These are phyloP conservation scores for Melitaea cinxia DNA, from an alignment of 1,140 invertebrate genomes.

Conservation along the genomic window DNA sequence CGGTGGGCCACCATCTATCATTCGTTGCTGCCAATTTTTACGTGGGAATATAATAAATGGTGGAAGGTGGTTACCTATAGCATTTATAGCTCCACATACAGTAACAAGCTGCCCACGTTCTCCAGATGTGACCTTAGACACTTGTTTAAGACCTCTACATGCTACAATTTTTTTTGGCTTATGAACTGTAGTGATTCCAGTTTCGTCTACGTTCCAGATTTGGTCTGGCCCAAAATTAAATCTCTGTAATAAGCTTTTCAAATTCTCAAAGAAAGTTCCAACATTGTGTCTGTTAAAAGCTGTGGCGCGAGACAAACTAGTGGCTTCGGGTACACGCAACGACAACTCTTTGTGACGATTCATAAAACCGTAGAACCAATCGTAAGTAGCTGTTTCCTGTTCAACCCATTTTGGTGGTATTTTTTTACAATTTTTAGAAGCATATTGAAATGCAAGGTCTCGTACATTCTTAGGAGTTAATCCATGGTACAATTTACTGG, in stretches of 20 bases:
- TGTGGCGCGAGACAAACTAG: constrained; percentile 14
- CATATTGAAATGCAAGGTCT: constrained; percentile 29
- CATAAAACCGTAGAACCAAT: constrained; percentile 26
- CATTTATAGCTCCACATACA: constrained; percentile 22
- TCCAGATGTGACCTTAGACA: constrained; percentile 14
- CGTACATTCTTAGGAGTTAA: constrained; percentile 31
- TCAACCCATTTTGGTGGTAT: constrained; percentile 24
- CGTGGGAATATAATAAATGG: too few species aligned
- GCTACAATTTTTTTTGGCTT: too few species aligned
- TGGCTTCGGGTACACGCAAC: constrained; percentile 24
- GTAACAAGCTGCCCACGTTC: constrained; percentile 20
- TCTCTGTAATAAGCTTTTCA: constrained; percentile 14
- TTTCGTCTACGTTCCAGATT: constrained; percentile 28
- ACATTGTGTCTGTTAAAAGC: constrained; percentile 26
- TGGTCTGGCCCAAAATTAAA: constrained; percentile 16
- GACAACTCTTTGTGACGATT: constrained; percentile 19
- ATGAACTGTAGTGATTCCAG: constrained; percentile 19
- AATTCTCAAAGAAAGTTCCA: constrained; percentile 22
- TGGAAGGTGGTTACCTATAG: constrained; percentile 12
- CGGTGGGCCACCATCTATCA: neutral
- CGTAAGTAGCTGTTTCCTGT: constrained; percentile 23
- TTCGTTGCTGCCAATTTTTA: too few species aligned
- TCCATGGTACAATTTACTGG: constrained; percentile 27
- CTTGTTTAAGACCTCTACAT: constrained; percentile 7
- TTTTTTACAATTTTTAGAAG: constrained; percentile 26